Base-by-base conservation (phyloP, 2,888 invertebrate genomes). In the Ophion slaviceki region DNA sequence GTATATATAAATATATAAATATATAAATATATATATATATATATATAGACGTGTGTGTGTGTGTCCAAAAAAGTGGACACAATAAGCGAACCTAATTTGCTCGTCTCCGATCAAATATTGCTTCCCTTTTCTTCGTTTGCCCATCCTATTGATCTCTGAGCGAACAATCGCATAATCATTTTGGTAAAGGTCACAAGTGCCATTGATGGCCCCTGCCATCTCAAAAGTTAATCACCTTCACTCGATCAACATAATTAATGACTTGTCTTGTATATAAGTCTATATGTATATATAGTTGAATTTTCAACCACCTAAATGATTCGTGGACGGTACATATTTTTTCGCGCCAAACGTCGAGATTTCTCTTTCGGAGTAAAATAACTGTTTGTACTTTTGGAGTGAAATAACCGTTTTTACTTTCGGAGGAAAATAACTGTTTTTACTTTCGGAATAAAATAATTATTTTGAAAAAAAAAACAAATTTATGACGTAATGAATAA, bases 31-130 rank as follows among this genome's bases (percentile, higher is more conserved):
- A 53, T 17, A 36, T 40, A 20, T 20, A 53, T 47, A 68, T 70
- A 67, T 20, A 28, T 17, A 28, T 72, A 40, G 0, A 14, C n/a
- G n/a, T n/a, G n/a, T n/a, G n/a, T n/a, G n/a, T 11, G 2, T 28
- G 32, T 32, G 11, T 32, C 32, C 10, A 20, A 32, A 53, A 36
- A 72, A 17, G 17, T 70, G 53, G 70, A 53, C 8, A 53, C 53
- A 17, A 53, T 59, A 59, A 67, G 14, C 40, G 45, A 74, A 53
- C 59, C 40, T 80, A 74, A 74, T 74, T 72, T 45, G 67, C 59
- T 11, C 20, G 40, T 45, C 11, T 24, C 14, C 45, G 3, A 67
- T 61, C 40, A 24, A 74, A 17, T 28, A 59, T 17, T 7, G 14
- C 59, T 72, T 68, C 47, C 20, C 70, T 28, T 28, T 40, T 72